Percentiles rank a stretch among this genome's conserved stretches.
These are phyloP conservation scores for Sweltsa coloradensis DNA, from an alignment of 1,140 invertebrate species.

Conservation along the genomic window DNA sequence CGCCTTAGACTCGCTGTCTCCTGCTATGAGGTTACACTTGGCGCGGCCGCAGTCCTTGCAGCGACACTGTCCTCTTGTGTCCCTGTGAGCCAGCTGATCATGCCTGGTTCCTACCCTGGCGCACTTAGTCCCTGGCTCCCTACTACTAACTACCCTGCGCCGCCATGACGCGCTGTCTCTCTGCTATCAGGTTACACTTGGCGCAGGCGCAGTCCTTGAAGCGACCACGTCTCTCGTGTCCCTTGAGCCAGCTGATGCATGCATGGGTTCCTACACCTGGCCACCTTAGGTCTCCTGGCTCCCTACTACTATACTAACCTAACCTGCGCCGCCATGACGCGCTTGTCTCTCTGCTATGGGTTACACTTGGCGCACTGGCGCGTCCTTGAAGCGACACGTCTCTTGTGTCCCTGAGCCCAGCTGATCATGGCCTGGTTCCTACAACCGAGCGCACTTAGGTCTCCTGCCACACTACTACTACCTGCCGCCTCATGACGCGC, in stretches of 20 bases:
- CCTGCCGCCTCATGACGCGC: slow-evolving; percentile 84
- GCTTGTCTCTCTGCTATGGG: slow-evolving; percentile 84
- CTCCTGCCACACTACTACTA: slow-evolving; percentile 27
- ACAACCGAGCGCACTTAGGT: slow-evolving; percentile 90
- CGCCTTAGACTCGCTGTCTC: too few species aligned
- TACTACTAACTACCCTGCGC: too few species aligned
- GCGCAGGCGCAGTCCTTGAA: too few species aligned
- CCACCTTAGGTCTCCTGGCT: too few species aligned
- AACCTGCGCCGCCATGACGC: slow-evolving; percentile 77
- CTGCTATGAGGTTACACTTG: slow-evolving; percentile 89
- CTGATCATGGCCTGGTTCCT: slow-evolving; percentile 92
- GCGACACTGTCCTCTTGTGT: slow-evolving; percentile 83
- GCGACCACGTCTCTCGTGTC: too few species aligned
- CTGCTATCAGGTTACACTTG: slow-evolving; percentile 92
- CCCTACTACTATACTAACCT: too few species aligned
- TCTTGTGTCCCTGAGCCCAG: slow-evolving; percentile 84
- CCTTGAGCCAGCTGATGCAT: slow-evolving; percentile 88
- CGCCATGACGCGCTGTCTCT: slow-evolving; percentile 96
- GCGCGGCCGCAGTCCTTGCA: slow-evolving; percentile 80
- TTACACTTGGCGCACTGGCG: slow-evolving; percentile 87
- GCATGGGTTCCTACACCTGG: slow-evolving; percentile 93
- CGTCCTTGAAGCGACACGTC: slow-evolving; percentile 77
- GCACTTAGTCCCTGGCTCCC: too few species aligned
- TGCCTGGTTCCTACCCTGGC: slow-evolving; percentile 90
- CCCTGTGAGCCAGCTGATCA: slow-evolving; percentile 89